Conservation (phyloP, 2,113 vertebrate species). For the Penelope pileata region DNA sequence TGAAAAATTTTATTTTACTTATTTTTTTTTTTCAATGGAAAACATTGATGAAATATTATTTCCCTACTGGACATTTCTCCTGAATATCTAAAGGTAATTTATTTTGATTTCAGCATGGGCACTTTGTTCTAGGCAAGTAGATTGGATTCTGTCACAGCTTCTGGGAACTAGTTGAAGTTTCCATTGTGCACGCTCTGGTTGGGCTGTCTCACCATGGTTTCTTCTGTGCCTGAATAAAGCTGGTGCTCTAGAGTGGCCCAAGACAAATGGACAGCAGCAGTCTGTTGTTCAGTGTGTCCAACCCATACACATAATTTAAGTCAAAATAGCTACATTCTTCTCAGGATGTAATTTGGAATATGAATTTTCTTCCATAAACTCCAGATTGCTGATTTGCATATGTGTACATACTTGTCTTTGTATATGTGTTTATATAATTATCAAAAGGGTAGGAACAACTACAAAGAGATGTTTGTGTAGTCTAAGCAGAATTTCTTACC, state of each 20-base stretch:
- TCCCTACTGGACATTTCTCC: neutral
- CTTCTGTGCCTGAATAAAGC: neutral
- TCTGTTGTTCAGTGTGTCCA: neutral
- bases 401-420: neutral
- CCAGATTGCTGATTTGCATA: rapidly evolving
- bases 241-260: neutral
- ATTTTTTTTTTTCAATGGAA: neutral
- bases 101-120: neutral
- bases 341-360: neutral
- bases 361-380: neutral
- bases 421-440: neutral
- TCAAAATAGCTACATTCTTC: neutral
- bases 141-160: neutral
- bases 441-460: neutral
- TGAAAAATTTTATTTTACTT: neutral
- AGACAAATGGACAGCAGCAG: neutral
- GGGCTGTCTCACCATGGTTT: neutral
- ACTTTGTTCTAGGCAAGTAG: neutral
- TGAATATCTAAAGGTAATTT: neutral
- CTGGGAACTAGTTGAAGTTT: neutral
- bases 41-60: neutral
- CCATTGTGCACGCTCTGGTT: neutral
- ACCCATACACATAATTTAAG: neutral
- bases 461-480: neutral
- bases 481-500: neutral